A percentile compares a stretch with the other conserved stretches of the same genome.
Evolutionary conservation across 2,888 invertebrate species (phyloP).

Genomic region (Megaustenia siamemsis): DNA sequence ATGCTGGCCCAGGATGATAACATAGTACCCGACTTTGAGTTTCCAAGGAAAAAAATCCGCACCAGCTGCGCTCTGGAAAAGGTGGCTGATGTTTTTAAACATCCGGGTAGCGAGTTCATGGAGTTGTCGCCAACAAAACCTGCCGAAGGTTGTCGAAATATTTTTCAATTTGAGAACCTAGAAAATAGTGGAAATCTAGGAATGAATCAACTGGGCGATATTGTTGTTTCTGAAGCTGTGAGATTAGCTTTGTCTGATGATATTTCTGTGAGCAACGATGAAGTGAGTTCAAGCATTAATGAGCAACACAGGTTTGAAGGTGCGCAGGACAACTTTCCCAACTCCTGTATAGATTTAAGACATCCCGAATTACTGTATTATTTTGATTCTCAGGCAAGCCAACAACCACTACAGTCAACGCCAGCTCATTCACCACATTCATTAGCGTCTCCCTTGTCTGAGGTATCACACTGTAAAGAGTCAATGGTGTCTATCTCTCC

Average conservation of each 20-base stretch:
- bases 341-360: not conserved
- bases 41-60: constrained; percentile 5
- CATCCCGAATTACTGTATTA: not conserved
- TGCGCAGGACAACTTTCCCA: too few relatives aligned
- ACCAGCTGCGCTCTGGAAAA: constrained; percentile 32
- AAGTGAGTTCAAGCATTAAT: not conserved
- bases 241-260: not conserved
- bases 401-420: not conserved
- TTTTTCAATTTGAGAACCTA: constrained; percentile 6
- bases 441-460: not conserved
- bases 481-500: not conserved
- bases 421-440: not conserved
- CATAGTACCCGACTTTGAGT: not conserved
- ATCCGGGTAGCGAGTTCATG: constrained; percentile 14
- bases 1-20: too few relatives aligned
- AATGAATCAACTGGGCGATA: not conserved
- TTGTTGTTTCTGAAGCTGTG: not conserved
- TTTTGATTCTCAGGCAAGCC: not conserved
- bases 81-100: not conserved
- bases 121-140: constrained; percentile 24
- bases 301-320: not conserved
- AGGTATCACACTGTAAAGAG: not conserved
- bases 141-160: not conserved
- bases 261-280: not conserved
- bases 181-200: too few relatives aligned